A percentile compares a stretch with the other conserved stretches of the same genome.
phyloP scores from a whole-genome alignment of 2,888 invertebrate genomes.

The Itoplectis maculator region DNA sequence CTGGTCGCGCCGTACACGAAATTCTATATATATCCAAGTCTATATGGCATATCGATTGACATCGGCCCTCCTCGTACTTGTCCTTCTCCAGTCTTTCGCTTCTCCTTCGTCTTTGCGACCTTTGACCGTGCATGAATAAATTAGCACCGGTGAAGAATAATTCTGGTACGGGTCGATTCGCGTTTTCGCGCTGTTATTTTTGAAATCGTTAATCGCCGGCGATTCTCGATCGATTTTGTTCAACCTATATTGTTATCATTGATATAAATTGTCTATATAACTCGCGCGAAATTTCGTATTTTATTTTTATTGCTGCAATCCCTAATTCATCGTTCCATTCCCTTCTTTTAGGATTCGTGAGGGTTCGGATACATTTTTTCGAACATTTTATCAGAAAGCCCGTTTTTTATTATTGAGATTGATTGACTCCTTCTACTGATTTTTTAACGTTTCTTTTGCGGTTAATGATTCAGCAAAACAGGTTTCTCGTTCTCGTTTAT shows the following conservation, averaged over 20 bases:
- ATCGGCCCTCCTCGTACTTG: constrained; percentile 47
- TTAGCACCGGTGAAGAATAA: constrained; percentile 11
- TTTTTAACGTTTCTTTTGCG: too few relatives aligned
- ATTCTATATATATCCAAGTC: constrained; percentile 50
- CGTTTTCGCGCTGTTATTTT: background rate
- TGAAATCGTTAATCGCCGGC: background rate
- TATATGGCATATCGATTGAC: constrained; percentile 61
- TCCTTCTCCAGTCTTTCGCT: constrained; percentile 24
- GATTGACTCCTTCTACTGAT: too few relatives aligned
- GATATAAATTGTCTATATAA: background rate
- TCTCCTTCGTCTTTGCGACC: constrained; percentile 32
- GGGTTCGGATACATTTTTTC: too few relatives aligned
- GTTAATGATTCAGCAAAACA: too few relatives aligned
- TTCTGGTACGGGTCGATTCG: background rate
- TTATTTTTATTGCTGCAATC: too few relatives aligned
- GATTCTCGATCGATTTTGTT: background rate
- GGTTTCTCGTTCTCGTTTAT: too few relatives aligned
- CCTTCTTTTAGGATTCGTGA: too few relatives aligned
- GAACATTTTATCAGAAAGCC: too few relatives aligned
- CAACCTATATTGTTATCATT: background rate
- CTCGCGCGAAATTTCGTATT: too few relatives aligned
- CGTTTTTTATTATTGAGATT: too few relatives aligned
- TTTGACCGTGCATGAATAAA: constrained; percentile 46
- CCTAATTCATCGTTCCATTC: too few relatives aligned
- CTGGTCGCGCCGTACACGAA: constrained; percentile 7